Evolutionary conservation across 2,797 vertebrate genomes (phyloP), one percentile per base, ranked within the genome.

Genomic region (Bradypodion pumilum): DNA sequence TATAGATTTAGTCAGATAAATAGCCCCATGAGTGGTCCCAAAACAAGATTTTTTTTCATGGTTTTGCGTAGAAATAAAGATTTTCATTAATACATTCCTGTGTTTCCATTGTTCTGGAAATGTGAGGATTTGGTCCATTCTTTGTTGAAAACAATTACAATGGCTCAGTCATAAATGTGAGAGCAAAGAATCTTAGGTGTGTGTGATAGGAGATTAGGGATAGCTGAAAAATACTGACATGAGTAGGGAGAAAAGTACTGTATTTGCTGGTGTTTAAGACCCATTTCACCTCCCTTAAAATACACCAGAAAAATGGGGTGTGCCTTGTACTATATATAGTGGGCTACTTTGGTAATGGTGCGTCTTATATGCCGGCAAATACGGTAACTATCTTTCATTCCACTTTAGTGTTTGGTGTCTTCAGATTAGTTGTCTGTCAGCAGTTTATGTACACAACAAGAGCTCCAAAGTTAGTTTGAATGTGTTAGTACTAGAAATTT

Each of bases 1-100:
- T 84, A 56, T 35, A 81, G 27, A 7, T 72, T 72, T 16, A 85
- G 70, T 80, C 62, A 87, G 87, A 83, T 78, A 59, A 25, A 52
- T 85, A 69, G 29, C 35, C 74, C 56, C 83, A 62, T 80, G 65
- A 72, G 69, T 81, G 46, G 80, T 46, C 77, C 0, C 32, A 44
- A 0, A 52, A 37, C 83, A 84, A 78, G 76, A 85, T 85, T 75
- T n/a, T 10, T 52, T 78, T 78, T 15, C 27, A 52, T 83, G 40
- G 32, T 40, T 44, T 52, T 75, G 83, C 2, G 32, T 21, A 12
- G 15, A 52, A 65, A 80, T 80, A 16, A 89, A 75, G 86, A 74
- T 44, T 65, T 66, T n/a, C 5, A 9, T 59, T 42, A 59, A 42
- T 21, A 62, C 19, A n/a, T 72, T 15, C n/a, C 56, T 35, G 15